Evolutionary conservation across 2,797 vertebrate genomes (phyloP).

Genomic region (Mico argentatus): DNA sequence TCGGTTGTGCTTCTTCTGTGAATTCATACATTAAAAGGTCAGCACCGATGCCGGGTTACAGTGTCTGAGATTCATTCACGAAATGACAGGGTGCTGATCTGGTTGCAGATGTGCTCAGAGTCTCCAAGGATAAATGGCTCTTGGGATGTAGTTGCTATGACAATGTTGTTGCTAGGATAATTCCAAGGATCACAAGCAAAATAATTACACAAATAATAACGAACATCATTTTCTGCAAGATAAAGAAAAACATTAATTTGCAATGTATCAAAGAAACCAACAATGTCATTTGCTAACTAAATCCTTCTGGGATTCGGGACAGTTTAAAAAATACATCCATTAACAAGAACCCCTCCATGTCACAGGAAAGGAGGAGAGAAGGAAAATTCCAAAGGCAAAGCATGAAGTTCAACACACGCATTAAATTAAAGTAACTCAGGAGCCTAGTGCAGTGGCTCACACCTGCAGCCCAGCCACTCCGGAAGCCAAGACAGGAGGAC

Average conservation of each 20-base stretch:
- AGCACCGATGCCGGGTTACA: neutral
- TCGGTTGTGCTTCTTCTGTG: constrained; percentile 7
- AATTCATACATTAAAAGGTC: neutral
- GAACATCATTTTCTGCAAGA: constrained; percentile 90
- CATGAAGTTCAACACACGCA: too few relatives aligned
- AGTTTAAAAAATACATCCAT: neutral
- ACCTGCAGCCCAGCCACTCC: too few relatives aligned
- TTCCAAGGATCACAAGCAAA: constrained; percentile 89
- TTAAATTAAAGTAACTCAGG: neutral
- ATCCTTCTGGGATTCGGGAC: neutral
- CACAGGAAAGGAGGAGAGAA: neutral
- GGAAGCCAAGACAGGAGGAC: too few relatives aligned
- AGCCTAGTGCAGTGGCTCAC: too few relatives aligned
- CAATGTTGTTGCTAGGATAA: constrained; percentile 87
- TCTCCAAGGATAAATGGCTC: constrained; percentile 56
- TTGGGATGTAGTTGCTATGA: constrained; percentile 78
- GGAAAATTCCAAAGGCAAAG: neutral
- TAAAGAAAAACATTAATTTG: constrained; percentile 71
- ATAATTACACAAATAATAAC: constrained; percentile 88
- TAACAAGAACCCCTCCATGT: neutral
- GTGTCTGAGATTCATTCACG: neutral
- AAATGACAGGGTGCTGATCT: constrained; percentile 20
- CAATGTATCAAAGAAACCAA: neutral
- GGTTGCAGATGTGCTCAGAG: constrained; percentile 22
- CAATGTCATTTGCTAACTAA: neutral